These are phyloP conservation scores for Peromyscus leucopus DNA, from an alignment of 2,113 vertebrate genomes.

Conservation along the genomic window DNA sequence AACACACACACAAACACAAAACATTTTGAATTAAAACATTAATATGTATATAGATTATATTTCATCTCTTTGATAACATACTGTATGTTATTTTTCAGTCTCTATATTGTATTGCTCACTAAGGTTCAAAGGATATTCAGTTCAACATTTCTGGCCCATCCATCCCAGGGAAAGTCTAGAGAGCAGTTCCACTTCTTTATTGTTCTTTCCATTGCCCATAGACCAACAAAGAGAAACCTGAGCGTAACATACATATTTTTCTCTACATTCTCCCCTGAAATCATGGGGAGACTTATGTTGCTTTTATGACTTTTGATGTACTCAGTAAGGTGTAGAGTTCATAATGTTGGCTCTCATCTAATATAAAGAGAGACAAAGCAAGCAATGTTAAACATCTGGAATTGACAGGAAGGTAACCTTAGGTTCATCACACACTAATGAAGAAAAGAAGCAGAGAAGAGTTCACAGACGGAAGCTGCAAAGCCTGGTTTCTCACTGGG, in stretches of 20 bases:
- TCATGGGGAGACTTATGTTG: slow-evolving; percentile 22
- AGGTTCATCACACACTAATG: neutral
- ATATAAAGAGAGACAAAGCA: slow-evolving; percentile 45
- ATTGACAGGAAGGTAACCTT: neutral
- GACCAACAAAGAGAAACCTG: slow-evolving; percentile 56
- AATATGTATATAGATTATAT: slow-evolving; percentile 13
- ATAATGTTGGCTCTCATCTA: slow-evolving; percentile 47
- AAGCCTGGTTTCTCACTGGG: neutral
- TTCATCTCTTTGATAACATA: slow-evolving; percentile 35
- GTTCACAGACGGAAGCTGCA: neutral
- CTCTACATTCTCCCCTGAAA: slow-evolving; percentile 55
- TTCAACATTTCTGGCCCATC: neutral
- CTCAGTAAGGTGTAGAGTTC: slow-evolving; percentile 23
- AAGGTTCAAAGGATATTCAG: neutral
- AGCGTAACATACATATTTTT: slow-evolving; percentile 29
- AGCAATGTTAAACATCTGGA: slow-evolving; percentile 29
- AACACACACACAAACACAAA: neutral
- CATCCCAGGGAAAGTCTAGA: neutral
- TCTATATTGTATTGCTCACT: neutral
- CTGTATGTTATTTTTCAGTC: neutral
- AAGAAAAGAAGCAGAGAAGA: neutral
- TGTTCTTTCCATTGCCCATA: slow-evolving; percentile 13
- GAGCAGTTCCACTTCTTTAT: neutral
- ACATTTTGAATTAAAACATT: slow-evolving; percentile 51
- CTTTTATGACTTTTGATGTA: slow-evolving; percentile 63